Percentiles rank a stretch among this genome's conserved stretches.
Evolutionary conservation across 1,140 invertebrate species (phyloP).

Genomic region (Trichoplusia ni): DNA sequence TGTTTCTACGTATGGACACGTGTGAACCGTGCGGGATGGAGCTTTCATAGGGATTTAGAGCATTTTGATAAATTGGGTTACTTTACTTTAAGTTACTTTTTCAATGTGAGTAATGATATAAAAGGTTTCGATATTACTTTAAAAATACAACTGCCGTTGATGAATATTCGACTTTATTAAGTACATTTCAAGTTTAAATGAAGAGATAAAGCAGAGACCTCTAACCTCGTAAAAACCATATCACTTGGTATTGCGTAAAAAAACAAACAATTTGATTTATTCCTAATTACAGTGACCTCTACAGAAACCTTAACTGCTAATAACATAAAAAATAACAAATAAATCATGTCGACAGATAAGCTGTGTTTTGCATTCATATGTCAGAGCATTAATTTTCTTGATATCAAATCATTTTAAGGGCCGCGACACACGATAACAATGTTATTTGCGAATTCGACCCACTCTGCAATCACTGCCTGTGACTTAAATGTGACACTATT

Average conservation of each 20-base stretch:
- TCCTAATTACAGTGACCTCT: conserved; percentile 21
- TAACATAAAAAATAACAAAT: conserved; percentile 1
- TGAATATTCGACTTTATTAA: too few relatives aligned
- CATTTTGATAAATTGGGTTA: neutral
- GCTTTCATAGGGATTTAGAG: neutral
- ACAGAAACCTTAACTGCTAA: neutral
- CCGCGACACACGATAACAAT: neutral
- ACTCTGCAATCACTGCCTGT: too few relatives aligned
- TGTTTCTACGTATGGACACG: conserved; percentile 31
- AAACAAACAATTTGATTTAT: neutral
- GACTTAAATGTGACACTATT: too few relatives aligned
- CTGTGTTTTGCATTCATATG: neutral
- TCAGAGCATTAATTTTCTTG: conserved; percentile 4
- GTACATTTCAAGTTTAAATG: too few relatives aligned
- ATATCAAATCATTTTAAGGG: neutral
- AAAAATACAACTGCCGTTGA: too few relatives aligned
- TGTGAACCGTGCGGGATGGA: neutral
- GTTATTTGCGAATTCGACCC: neutral
- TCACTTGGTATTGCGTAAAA: neutral
- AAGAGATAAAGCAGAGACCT: too few relatives aligned
- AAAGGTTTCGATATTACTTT: too few relatives aligned
- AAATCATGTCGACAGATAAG: neutral
- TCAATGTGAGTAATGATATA: too few relatives aligned
- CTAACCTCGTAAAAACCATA: neutral
- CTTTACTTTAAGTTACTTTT: too few relatives aligned